These are phyloP conservation scores for Calephelis virginiensis DNA, from an alignment of 1,140 invertebrate species.

Conservation along the genomic window DNA sequence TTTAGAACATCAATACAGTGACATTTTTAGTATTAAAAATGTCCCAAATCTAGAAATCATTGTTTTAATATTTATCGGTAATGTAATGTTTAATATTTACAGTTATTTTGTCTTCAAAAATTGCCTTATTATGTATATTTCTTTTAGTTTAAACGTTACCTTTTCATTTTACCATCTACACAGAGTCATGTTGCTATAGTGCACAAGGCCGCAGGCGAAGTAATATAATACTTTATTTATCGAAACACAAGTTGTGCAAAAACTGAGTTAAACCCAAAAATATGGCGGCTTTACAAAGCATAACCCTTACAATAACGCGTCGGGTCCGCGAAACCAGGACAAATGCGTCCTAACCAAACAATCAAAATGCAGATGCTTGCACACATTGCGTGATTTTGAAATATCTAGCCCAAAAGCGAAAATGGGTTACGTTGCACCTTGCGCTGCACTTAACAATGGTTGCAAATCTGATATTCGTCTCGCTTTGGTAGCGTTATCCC, in stretches of 20 bases:
- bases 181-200: no score
- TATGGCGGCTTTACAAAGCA: conserved; percentile 47
- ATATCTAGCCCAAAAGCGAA: conserved; percentile 57
- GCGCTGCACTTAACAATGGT: conserved; percentile 48
- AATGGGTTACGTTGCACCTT: conserved; percentile 71
- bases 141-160: no score
- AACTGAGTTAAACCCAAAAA: conserved; percentile 32
- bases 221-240: conserved; percentile 26
- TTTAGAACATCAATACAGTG: no score
- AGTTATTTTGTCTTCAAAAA: no score
- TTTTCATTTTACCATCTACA: no score
- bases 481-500: conserved; percentile 41
- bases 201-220: background rate
- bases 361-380: conserved; percentile 61
- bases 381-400: conserved; percentile 60
- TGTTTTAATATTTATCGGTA: no score
- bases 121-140: no score
- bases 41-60: no score
- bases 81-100: no score
- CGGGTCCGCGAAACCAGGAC: conserved; percentile 40
- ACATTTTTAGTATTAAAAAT: no score
- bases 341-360: conserved; percentile 66
- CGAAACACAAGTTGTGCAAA: conserved; percentile 35
- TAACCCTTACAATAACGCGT: conserved; percentile 48
- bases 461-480: conserved; percentile 49